Evolutionary conservation across 2,888 invertebrate species (phyloP).

Genomic region (Baronia brevicornis): DNA sequence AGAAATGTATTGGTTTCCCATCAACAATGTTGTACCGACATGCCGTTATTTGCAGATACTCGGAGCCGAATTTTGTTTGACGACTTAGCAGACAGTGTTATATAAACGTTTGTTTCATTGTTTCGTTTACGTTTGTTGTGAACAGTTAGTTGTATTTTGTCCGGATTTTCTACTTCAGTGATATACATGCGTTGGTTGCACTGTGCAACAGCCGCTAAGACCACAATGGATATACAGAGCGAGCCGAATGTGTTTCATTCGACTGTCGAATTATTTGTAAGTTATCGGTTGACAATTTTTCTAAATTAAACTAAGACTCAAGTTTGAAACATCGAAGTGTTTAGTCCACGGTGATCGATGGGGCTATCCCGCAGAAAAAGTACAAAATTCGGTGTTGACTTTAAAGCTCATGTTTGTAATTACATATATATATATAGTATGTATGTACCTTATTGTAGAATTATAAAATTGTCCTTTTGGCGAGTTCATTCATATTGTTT

Average conservation of each 20-base stretch:
- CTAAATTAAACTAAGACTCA: conserved; percentile 68
- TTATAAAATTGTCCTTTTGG: conserved; percentile 55
- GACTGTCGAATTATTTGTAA: conserved; percentile 46
- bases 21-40: conserved; percentile 67
- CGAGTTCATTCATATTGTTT: conserved; percentile 53
- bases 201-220: conserved; percentile 62
- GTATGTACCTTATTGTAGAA: conserved; percentile 48
- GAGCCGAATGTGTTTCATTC: conserved; percentile 43
- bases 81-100: conserved; percentile 8
- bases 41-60: conserved; percentile 71
- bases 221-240: conserved; percentile 70
- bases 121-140: neutral
- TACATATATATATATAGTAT: too few relatives aligned
- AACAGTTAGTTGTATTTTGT: conserved; percentile 31
- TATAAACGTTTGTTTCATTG: neutral
- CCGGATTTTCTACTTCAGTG: conserved; percentile 67
- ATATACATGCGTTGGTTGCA: too few relatives aligned
- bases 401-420: conserved; percentile 63
- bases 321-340: conserved; percentile 71
- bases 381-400: conserved; percentile 75
- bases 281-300: conserved; percentile 71
- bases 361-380: conserved; percentile 66
- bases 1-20: conserved; percentile 70
- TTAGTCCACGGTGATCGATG: conserved; percentile 71
- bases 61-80: conserved; percentile 52